Evolutionary conservation across 2,888 invertebrate genomes (phyloP), one percentile per base, ranked within the genome.

Genomic region (Altica lythri): DNA sequence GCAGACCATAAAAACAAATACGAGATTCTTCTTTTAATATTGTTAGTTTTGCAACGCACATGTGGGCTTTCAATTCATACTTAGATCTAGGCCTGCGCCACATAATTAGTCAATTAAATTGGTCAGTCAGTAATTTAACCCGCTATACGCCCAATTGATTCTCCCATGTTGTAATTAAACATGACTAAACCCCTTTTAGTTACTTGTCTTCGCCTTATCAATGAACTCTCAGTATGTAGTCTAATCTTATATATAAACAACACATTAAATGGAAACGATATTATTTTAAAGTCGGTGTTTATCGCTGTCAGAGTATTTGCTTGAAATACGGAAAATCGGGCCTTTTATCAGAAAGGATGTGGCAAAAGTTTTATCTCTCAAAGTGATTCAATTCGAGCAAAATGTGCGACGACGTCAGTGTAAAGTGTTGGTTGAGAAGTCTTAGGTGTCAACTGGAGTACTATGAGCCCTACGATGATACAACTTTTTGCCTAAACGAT

Each of bases 361-460:
- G 62, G 58, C 57, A 43, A 53, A 57, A 53, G 42, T 51, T 52
- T 58, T 53, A 54, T 58, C 56, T 58, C 44, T 32, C 5, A 8
- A 19, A 47, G 29, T 55, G 60, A 57, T 50, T 53, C 57, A 57
- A 44, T 35, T 30, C 34, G 22, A 14, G 48, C 45, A 29, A 57
- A 57, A 60, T 63, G 55, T 53, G 57, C 58, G 61, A 56, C 50
- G 57, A 62, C 53, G 53, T 57, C 50, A 71, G 72, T 65, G 71
- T 74, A 29, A 61, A 65, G 46, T 64, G 65, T 44, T 76, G 76
- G 76, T 61, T 76, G 57, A 60, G 66, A 59, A 64, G 68, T 53
- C 59, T 75, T 22, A 68, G 74, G 49, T 68, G 66, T 45, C 59
- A 58, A 19, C 65, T 68, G 18, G 75, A 75, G 58, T 66, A 62